Percentiles rank a stretch among this genome's conserved stretches.
Conservation (phyloP, 2,797 vertebrate genomes). For the Hydrocynus forskahlii region DNA sequence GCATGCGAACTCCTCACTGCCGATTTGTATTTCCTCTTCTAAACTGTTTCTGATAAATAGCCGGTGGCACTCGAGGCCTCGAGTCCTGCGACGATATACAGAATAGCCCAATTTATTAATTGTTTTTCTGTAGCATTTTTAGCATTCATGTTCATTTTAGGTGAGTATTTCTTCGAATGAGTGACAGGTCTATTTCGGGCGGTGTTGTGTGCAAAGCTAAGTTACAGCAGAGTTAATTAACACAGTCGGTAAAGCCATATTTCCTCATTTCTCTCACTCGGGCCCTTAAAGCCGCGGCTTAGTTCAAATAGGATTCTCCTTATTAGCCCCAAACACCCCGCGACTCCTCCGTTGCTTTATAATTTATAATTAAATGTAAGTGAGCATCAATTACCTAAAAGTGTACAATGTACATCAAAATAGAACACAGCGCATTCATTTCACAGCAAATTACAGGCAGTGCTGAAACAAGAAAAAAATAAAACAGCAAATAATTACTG, state of each 20-base stretch:
- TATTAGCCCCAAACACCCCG: conserved; percentile 8
- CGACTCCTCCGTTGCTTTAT: conserved; percentile 37
- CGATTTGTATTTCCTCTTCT: no score
- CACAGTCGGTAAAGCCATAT: conserved; percentile 24
- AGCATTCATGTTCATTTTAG: background rate
- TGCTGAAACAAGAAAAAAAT: conserved; percentile 20
- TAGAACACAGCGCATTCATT: conserved; percentile 55
- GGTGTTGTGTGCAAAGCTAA: background rate
- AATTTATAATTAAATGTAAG: conserved; percentile 60
- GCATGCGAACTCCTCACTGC: no score
- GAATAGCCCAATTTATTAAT: background rate
- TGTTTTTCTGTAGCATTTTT: background rate
- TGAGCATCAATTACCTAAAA: conserved; percentile 55
- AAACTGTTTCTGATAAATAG: no score
- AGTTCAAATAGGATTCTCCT: conserved; percentile 28
- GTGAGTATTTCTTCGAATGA: background rate
- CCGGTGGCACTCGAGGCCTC: no score
- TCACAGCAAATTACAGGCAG: conserved; percentile 58
- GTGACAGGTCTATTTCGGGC: conserved; percentile 3
- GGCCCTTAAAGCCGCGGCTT: conserved; percentile 44
- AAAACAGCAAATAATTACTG: conserved; percentile 28
- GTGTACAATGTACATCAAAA: conserved; percentile 35
- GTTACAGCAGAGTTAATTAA: conserved; percentile 23
- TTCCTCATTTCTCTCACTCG: conserved; percentile 6
- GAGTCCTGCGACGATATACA: no score